phyloP scores from a whole-genome alignment of 2,888 invertebrate genomes.

The Lissocephala sabroskyi region DNA sequence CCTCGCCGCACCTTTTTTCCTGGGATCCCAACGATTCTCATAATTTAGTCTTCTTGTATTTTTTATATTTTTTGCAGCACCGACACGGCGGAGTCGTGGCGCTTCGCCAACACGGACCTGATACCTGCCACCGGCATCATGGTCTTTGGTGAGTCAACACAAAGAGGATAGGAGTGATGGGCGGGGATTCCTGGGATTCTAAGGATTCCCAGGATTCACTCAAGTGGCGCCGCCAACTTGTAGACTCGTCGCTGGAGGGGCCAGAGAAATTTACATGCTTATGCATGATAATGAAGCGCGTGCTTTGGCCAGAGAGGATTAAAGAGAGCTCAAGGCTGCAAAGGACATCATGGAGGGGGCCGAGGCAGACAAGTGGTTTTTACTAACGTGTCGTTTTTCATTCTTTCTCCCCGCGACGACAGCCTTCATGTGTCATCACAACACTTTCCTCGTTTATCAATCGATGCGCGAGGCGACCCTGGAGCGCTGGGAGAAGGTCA shows the following conservation, averaged over 20 bases:
- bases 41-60: too few species aligned
- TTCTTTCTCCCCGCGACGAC: constrained; percentile 24
- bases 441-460: constrained; percentile 87
- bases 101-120: constrained; percentile 81
- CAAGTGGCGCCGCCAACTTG: background rate
- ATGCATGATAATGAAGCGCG: constrained; percentile 6
- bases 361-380: background rate
- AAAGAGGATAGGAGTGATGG: too few species aligned
- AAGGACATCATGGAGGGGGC: too few species aligned
- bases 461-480: constrained; percentile 84
- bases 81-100: constrained; percentile 78
- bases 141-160: constrained; percentile 80
- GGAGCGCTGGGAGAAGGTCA: constrained; percentile 85
- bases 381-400: constrained; percentile 4
- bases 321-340: background rate
- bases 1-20: constrained; percentile 7
- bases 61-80: constrained; percentile 74
- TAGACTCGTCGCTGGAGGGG: too few species aligned
- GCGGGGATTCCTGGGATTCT: too few species aligned
- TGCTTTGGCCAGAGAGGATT: constrained; percentile 7
- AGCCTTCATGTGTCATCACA: constrained; percentile 95
- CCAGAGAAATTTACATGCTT: constrained; percentile 9
- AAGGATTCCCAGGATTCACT: background rate
- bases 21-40: background rate
- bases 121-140: constrained; percentile 87